These are phyloP conservation scores for Chaenodraco wilsoni DNA, from an alignment of 2,797 vertebrate genomes.

Conservation along the genomic window DNA sequence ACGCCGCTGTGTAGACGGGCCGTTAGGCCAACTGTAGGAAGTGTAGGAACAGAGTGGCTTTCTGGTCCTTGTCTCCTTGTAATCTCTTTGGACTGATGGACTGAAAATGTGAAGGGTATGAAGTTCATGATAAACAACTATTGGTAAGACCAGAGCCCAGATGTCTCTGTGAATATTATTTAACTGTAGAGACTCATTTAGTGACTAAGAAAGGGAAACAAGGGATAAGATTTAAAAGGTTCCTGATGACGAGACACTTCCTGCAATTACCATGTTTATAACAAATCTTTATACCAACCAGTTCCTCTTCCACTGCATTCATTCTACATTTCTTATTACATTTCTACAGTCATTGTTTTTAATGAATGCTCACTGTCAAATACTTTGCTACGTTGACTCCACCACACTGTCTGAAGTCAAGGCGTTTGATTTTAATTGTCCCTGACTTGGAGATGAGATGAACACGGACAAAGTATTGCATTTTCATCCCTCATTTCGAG, in stretches of 20 bases:
- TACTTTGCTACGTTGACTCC: slow-evolving; percentile 46
- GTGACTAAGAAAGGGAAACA: slow-evolving; percentile 10
- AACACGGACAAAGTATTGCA: slow-evolving; percentile 47
- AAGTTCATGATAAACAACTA: slow-evolving; percentile 38
- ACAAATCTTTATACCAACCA: slow-evolving; percentile 36
- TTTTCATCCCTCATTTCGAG: slow-evolving; percentile 56
- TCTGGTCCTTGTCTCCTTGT: slow-evolving; percentile 14
- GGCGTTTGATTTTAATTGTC: slow-evolving; percentile 65
- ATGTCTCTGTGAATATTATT: too few relatives aligned
- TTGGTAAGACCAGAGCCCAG: slow-evolving; percentile 31
- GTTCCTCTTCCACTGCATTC: slow-evolving; percentile 44
- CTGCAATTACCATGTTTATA: slow-evolving; percentile 33
- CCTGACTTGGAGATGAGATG: slow-evolving; percentile 55
- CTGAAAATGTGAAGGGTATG: slow-evolving; percentile 21
- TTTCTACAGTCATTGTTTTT: slow-evolving; percentile 49
- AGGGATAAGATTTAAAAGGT: neutral
- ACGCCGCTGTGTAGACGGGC: too few relatives aligned
- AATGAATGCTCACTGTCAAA: slow-evolving; percentile 60
- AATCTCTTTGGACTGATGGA: slow-evolving; percentile 17
- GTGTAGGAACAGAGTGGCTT: neutral
- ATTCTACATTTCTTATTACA: slow-evolving; percentile 50
- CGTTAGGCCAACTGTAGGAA: neutral
- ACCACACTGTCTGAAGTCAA: slow-evolving; percentile 44
- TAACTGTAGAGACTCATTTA: slow-evolving; percentile 9
- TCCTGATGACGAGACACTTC: slow-evolving; percentile 34